A percentile compares a stretch with the other conserved stretches of the same genome.
phyloP scores from a whole-genome alignment of 1,140 invertebrate species.

The Venustaconcha ellipsiformis region DNA sequence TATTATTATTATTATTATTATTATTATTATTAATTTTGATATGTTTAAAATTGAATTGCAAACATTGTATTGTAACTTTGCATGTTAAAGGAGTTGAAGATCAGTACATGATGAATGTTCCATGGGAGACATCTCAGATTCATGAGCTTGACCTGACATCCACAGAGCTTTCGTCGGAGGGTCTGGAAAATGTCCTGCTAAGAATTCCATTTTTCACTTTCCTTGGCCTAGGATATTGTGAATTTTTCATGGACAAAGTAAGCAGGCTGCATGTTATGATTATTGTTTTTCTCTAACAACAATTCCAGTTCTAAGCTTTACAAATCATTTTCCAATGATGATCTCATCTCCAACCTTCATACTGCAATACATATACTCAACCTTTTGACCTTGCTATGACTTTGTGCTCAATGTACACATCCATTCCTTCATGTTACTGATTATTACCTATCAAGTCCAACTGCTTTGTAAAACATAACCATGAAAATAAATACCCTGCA shows the following conservation, averaged over 20 bases:
- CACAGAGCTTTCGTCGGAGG: constrained; percentile 94
- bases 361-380: too few relatives aligned
- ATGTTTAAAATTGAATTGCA: neutral
- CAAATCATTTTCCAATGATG: too few relatives aligned
- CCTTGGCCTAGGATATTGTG: constrained; percentile 94
- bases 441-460: too few relatives aligned
- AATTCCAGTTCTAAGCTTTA: too few relatives aligned
- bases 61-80: neutral
- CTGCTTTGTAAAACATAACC: too few relatives aligned
- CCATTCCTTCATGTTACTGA: too few relatives aligned
- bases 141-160: constrained; percentile 97
- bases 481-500: too few relatives aligned
- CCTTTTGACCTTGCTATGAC: too few relatives aligned
- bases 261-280: constrained; percentile 12
- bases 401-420: too few relatives aligned
- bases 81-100: constrained; percentile 81
- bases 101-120: constrained; percentile 92
- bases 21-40: too few relatives aligned
- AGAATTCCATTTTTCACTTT: constrained; percentile 89
- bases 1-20: too few relatives aligned
- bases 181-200: constrained; percentile 91
- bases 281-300: neutral
- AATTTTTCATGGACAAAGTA: constrained; percentile 95
- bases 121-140: constrained; percentile 96
- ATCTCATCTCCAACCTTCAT: too few relatives aligned